Percentiles rank a stretch among this genome's conserved stretches.
phyloP scores from a whole-genome alignment of 2,888 invertebrate genomes.

The Heliconius aoede region DNA sequence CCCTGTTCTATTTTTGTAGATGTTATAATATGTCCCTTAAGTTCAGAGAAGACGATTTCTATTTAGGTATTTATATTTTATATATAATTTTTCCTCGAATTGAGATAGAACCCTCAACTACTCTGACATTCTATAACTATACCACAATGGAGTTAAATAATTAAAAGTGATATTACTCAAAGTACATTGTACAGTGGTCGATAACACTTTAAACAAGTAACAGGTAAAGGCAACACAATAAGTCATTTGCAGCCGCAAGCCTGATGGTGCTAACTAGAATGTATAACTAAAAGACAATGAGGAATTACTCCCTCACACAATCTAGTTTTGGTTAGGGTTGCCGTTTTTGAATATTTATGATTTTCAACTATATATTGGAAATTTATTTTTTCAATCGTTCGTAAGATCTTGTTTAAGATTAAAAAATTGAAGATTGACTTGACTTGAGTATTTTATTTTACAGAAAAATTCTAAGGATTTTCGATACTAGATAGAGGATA shows the following conservation, averaged over 20 bases:
- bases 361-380: neutral
- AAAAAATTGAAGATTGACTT: no score
- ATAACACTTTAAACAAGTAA: conserved; percentile 30
- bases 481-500: no score
- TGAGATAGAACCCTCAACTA: neutral
- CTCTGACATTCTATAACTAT: neutral
- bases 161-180: neutral
- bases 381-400: no score
- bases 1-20: no score
- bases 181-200: neutral
- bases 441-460: no score
- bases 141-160: neutral
- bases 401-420: no score
- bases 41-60: neutral
- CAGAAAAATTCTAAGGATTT: no score
- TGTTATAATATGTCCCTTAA: neutral
- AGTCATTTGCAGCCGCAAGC: conserved; percentile 55
- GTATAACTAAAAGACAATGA: conserved; percentile 62
- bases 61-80: no score
- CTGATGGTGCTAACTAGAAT: conserved; percentile 71
- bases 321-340: conserved; percentile 27
- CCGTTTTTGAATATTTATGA: neutral
- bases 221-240: conserved; percentile 41
- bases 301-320: conserved; percentile 50
- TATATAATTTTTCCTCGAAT: no score